Conservation (phyloP, 2,888 invertebrate genomes). For the Drosophila kambysellisi region DNA sequence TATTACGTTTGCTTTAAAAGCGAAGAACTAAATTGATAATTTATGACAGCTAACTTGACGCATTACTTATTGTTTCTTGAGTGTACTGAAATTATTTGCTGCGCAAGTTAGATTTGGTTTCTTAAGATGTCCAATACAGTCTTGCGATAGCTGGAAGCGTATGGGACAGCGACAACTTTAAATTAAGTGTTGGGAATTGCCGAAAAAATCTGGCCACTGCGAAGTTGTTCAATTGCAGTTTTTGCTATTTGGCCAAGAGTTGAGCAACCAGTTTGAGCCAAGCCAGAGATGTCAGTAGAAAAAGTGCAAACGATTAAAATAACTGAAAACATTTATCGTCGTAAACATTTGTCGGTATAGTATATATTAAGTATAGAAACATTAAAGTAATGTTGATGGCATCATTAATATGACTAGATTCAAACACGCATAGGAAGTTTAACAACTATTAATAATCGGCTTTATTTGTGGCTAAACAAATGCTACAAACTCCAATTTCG, state of each 20-base stretch:
- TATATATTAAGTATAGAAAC: conserved; percentile 12
- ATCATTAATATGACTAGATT: conserved; percentile 2
- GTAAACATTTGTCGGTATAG: conserved; percentile 4
- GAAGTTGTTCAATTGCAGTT: conserved; percentile 34
- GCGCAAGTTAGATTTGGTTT: neutral
- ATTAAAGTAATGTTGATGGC: neutral
- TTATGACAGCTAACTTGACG: neutral
- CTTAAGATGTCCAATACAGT: conserved; percentile 12
- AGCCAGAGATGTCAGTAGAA: conserved; percentile 63
- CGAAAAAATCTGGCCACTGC: conserved; percentile 30
- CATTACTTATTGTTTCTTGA: neutral
- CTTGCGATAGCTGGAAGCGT: conserved; percentile 7
- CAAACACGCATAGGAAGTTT: neutral
- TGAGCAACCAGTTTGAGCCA: conserved; percentile 68
- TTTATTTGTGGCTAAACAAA: neutral
- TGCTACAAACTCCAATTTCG: neutral
- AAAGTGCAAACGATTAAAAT: conserved; percentile 15
- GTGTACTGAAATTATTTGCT: neutral
- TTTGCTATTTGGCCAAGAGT: conserved; percentile 36
- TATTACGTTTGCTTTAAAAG: neutral
- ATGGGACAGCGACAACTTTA: conserved; percentile 36
- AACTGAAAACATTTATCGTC: neutral
- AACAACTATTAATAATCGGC: conserved; percentile 1
- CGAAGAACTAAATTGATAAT: neutral
- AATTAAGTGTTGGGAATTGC: conserved; percentile 37